Conservation (phyloP, 2,888 invertebrate genomes). For the Hoplodrina ambigua region DNA sequence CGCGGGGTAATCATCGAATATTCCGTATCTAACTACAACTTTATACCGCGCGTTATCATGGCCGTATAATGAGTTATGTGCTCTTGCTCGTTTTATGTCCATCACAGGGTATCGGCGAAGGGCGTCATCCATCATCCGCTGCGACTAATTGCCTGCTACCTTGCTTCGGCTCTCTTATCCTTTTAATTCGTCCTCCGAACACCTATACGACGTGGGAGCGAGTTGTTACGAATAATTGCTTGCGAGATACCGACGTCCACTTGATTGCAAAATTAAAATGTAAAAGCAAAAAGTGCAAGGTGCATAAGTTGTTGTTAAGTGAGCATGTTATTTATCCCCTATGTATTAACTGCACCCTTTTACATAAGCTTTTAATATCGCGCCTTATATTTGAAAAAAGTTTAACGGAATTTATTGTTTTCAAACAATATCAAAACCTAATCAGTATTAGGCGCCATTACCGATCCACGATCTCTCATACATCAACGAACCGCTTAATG, state of each 20-base stretch:
- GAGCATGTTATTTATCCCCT: constrained; percentile 67
- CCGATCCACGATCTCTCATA: constrained; percentile 60
- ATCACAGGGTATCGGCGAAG: constrained; percentile 80
- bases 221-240: constrained; percentile 83
- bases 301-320: constrained; percentile 72
- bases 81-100: constrained; percentile 86
- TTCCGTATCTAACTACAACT: constrained; percentile 86
- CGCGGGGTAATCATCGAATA: constrained; percentile 80
- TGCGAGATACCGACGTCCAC: constrained; percentile 74
- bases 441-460: constrained; percentile 47
- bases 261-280: constrained; percentile 80
- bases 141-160: constrained; percentile 90
- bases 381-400: background rate
- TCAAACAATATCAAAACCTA: constrained; percentile 35
- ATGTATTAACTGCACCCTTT: constrained; percentile 46
- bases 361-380: constrained; percentile 24
- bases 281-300: constrained; percentile 73
- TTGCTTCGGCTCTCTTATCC: constrained; percentile 86
- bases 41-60: constrained; percentile 86
- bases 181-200: constrained; percentile 86
- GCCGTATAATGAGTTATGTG: constrained; percentile 88
- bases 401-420: constrained; percentile 18
- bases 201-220: constrained; percentile 78
- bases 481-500: constrained; percentile 71
- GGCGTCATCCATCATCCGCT: constrained; percentile 87